A percentile compares a stretch with the other conserved stretches of the same genome.
Conservation (phyloP, 2,888 invertebrate species). For the Timandra comae region DNA sequence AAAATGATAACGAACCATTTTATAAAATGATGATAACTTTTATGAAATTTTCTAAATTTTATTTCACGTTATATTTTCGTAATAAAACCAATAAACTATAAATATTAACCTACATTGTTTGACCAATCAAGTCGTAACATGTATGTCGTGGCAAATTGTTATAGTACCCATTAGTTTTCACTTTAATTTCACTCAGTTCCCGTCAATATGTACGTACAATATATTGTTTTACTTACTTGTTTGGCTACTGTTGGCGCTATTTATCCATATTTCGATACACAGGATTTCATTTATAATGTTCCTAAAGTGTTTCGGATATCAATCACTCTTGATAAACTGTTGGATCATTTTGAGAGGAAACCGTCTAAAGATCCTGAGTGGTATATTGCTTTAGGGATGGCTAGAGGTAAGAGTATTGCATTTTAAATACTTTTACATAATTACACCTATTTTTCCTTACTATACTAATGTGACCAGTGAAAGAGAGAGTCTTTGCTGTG, state of each 20-base stretch:
- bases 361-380: conserved; percentile 70
- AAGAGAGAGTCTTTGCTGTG: too few relatives aligned
- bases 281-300: conserved; percentile 70
- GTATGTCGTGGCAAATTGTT: conserved; percentile 35
- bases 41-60: conserved; percentile 1
- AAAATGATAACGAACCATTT: too few relatives aligned
- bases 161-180: conserved; percentile 32
- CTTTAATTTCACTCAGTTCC: conserved; percentile 33
- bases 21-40: too few relatives aligned
- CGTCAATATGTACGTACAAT: conserved; percentile 49
- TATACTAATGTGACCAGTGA: too few relatives aligned
- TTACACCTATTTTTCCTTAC: neutral
- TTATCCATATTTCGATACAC: conserved; percentile 69
- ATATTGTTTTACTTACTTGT: conserved; percentile 37
- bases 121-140: conserved; percentile 51
- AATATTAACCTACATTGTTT: conserved; percentile 14
- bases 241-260: conserved; percentile 37
- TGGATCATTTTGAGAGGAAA: conserved; percentile 62
- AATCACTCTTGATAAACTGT: conserved; percentile 56
- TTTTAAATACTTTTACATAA: neutral
- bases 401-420: conserved; percentile 49
- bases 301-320: conserved; percentile 67
- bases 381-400: conserved; percentile 57
- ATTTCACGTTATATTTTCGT: neutral
- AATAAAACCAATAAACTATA: neutral